Conservation (phyloP, 2,113 vertebrate species). For the Marcusenius ussheri region DNA sequence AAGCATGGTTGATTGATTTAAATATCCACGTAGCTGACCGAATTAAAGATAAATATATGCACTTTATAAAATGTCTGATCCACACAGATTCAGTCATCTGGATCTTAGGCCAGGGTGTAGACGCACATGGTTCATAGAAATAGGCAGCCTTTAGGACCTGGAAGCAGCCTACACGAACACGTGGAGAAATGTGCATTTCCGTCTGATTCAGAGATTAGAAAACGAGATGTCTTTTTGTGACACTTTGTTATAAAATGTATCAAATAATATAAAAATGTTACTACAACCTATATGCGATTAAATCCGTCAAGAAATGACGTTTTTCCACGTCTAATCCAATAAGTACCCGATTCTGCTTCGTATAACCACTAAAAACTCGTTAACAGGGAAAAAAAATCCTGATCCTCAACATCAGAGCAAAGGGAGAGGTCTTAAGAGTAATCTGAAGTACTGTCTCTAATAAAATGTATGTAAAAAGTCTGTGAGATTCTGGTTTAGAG, state of each 20-base stretch:
- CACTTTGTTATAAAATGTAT: not conserved
- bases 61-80: not conserved
- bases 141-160: not conserved
- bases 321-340: not conserved
- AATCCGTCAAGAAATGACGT: not conserved
- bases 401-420: not conserved
- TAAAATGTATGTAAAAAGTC: not conserved
- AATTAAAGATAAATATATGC: not conserved
- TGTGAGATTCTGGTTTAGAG: not conserved
- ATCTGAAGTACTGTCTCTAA: not conserved
- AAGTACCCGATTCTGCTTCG: not conserved
- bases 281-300: not conserved
- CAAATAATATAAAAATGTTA: not conserved
- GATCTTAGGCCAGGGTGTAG: not conserved
- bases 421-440: not conserved
- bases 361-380: not conserved
- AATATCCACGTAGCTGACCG: not conserved
- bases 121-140: not conserved
- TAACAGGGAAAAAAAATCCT: not conserved
- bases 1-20: not conserved
- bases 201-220: not conserved
- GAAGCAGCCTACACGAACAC: not conserved
- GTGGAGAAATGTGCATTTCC: not conserved
- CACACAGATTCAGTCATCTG: not conserved
- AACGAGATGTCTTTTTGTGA: not conserved